Percentiles rank a stretch among this genome's conserved stretches.
phyloP scores from a whole-genome alignment of 2,113 vertebrate genomes.

The Pampusana beccarii region DNA sequence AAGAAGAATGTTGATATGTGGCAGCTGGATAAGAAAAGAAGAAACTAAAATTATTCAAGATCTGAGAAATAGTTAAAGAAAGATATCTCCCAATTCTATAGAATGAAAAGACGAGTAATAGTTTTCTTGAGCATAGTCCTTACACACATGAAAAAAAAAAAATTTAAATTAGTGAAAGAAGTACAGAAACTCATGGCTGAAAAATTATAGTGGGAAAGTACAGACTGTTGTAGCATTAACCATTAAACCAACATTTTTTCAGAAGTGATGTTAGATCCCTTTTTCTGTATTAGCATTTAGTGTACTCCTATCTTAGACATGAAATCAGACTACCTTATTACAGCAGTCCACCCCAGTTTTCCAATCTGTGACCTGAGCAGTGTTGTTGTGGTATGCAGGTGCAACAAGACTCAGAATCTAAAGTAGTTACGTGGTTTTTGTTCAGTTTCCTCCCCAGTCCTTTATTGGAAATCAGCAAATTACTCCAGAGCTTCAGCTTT shows the following conservation, averaged over 20 bases:
- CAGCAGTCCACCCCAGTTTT: not conserved
- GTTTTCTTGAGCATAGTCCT: not conserved
- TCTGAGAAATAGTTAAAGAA: not conserved
- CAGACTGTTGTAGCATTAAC: not conserved
- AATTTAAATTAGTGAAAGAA: not conserved
- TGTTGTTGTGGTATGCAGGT: not conserved
- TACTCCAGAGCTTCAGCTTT: not conserved
- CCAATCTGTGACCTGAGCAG: not conserved
- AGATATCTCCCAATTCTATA: not conserved
- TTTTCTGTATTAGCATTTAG: not conserved
- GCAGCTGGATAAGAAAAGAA: not conserved
- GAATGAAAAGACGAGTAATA: not conserved
- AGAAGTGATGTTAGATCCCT: not conserved
- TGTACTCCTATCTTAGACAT: not conserved
- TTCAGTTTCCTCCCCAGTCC: not conserved
- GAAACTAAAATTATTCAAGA: not conserved
- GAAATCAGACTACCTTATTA: not conserved
- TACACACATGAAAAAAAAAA: not conserved
- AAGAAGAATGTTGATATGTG: not conserved
- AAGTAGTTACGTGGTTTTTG: not conserved
- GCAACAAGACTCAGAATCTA: not conserved
- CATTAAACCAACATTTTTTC: fast-evolving
- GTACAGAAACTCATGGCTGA: not conserved
- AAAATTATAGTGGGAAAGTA: not conserved
- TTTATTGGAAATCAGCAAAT: not conserved